Evolutionary conservation across 23 tunicate genomes (phyloP).

Genomic region (Oikopleura albicans): DNA sequence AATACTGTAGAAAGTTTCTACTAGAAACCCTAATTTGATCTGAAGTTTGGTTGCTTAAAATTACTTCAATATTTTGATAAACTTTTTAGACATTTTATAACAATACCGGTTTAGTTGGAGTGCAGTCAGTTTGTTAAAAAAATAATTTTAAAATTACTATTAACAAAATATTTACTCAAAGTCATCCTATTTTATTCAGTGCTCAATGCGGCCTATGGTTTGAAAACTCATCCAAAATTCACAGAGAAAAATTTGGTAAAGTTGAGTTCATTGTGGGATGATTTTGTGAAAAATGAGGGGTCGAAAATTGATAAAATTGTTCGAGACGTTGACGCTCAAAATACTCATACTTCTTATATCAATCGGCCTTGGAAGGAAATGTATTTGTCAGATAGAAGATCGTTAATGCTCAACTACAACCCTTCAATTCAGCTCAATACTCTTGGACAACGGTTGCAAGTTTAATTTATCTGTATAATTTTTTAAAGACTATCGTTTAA

Average conservation of each 20-base stretch:
- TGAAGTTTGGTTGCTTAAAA: too few species aligned
- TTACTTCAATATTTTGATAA: too few species aligned
- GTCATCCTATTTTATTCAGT: too few species aligned
- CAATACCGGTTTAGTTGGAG: too few species aligned
- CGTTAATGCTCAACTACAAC: slow-evolving; percentile 72
- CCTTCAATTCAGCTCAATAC: slow-evolving; percentile 33
- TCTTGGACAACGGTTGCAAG: too few species aligned
- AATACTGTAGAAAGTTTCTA: too few species aligned
- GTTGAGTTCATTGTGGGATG: not conserved
- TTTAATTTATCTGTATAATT: not conserved
- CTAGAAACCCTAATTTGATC: too few species aligned
- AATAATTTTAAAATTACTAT: too few species aligned
- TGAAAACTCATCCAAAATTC: not conserved
- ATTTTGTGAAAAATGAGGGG: not conserved
- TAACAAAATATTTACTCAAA: too few species aligned
- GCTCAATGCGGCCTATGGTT: not conserved
- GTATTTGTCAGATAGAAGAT: slow-evolving; percentile 62
- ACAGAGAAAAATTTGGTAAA: not conserved
- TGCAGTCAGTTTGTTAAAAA: too few species aligned
- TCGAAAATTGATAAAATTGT: slow-evolving; percentile 26
- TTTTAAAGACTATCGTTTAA: not conserved
- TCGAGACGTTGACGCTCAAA: slow-evolving; percentile 21
- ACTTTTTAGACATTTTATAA: too few species aligned
- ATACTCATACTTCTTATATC: slow-evolving; percentile 45
- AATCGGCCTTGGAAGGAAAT: slow-evolving; percentile 77